Base-by-base conservation (phyloP, 2,113 vertebrate species). In the Pteronura brasiliensis region DNA sequence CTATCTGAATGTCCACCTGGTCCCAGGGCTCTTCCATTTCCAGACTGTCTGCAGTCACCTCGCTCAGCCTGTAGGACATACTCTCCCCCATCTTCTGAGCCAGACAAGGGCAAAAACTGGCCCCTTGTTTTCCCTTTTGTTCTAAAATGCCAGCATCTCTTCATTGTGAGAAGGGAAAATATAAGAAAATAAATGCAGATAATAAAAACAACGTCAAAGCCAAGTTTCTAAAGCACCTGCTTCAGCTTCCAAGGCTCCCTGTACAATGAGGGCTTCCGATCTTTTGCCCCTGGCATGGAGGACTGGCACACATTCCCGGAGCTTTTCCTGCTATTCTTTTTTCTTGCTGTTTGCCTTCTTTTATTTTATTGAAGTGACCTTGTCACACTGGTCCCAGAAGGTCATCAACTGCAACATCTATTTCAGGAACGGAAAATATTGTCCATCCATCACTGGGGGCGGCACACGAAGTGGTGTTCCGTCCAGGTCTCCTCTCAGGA, bases 341-440 rank as follows among this genome's bases (percentile, higher is more conserved):
- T 57, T 36, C 52, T 86, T 92, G 57, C 31, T 63, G 5, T 31
- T 86, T 77, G 65, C 47, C 57, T 92, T 81, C 29, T 69, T 91
- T 72, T 88, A 25, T 90, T 93, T 92, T 93, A 87, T 25, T 63
- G 31, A 93, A 74, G 44, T 71, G 80, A 95, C 84, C 67, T 81
- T 82, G 79, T 71, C 67, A 52, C 21, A 15, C 25, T 49, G 57
- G 15, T 49, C 36, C 20, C 20, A 57, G 59, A 55, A 97, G 90
- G 79, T 42, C 79, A 95, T 86, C 52, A 31, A 77, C 34, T 59
- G 65, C 84, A 52, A 34, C 23, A 42, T 80, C 71, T 89, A 86
- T 95, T 94, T 96, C 36, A 90, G 96, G 84, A 92, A 82, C 57
- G 74, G 83, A 96, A 96, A 92, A 89, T 65, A 63, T 31, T 44